These are phyloP conservation scores for Colletes latitarsis DNA, from an alignment of 1,140 invertebrate species.

Conservation along the genomic window DNA sequence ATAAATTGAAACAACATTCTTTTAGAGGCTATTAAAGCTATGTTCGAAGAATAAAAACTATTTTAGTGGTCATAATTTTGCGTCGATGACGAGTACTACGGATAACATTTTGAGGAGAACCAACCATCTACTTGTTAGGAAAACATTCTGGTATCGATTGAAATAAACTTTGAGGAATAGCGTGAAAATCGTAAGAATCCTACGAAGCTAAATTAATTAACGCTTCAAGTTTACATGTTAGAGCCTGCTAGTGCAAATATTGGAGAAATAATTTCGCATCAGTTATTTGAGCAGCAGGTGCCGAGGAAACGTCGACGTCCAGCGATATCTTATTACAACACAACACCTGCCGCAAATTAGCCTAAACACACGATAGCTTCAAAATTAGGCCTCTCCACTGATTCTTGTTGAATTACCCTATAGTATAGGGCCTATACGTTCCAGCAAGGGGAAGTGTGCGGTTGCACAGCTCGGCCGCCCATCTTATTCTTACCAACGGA, in stretches of 20 bases:
- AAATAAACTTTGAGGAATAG: not conserved
- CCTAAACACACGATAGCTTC: constrained; percentile 38
- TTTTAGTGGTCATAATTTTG: no score
- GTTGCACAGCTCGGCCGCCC: constrained; percentile 43
- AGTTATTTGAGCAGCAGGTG: not conserved
- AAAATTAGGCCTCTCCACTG: constrained; percentile 58
- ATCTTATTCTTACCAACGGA: constrained; percentile 64
- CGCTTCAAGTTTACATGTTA: no score
- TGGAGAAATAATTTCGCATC: no score
- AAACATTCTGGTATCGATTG: no score
- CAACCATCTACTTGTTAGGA: no score
- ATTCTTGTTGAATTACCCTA: constrained; percentile 64
- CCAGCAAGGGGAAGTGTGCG: constrained; percentile 39
- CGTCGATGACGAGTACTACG: no score
- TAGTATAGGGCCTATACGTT: constrained; percentile 15
- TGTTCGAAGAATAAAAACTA: no score
- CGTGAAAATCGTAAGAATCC: not conserved
- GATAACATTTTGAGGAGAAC: no score
- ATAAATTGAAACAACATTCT: no score
- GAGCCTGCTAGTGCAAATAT: no score
- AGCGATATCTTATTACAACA: not conserved
- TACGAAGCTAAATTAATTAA: no score
- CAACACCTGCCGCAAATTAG: constrained; percentile 12
- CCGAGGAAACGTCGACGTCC: not conserved
- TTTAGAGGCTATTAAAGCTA: no score